Evolutionary conservation across 2,797 vertebrate genomes (phyloP), one percentile per base, ranked within the genome.

Genomic region (Thalassophryne amazonica): DNA sequence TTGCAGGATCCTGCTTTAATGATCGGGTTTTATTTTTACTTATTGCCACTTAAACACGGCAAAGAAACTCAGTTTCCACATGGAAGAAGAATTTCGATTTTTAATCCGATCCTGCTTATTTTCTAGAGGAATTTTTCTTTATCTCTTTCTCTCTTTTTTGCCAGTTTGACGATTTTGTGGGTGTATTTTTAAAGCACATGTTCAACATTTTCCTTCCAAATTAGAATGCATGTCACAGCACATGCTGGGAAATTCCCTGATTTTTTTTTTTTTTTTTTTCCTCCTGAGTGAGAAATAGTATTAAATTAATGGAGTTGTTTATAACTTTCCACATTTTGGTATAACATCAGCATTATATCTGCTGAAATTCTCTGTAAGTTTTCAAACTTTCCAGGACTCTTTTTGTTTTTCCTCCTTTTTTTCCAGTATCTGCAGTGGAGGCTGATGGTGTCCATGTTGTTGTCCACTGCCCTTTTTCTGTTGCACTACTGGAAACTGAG

Each of bases 381-480:
- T n/a, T n/a, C n/a, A n/a, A n/a, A n/a, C n/a, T n/a, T n/a, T n/a
- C n/a, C n/a, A n/a, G n/a, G n/a, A n/a, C n/a, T n/a, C n/a, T n/a
- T n/a, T n/a, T n/a, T n/a, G n/a, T n/a, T n/a, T n/a, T n/a, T n/a
- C n/a, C n/a, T n/a, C n/a, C n/a, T n/a, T n/a, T n/a, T n/a, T n/a
- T n/a, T n/a, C 67, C 41, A 46, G 48, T 59, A 16, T 69, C 66
- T 71, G 75, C 76, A 46, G 48, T 40, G 70, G 79, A 65, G 69
- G 64, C 46, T 65, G 76, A 52, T 78, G 69, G 73, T 74, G 76
- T 84, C 68, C 71, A 84, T 91, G 88, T 92, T 94, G 92, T 92
- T 91, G 93, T 92, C 96, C 93, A 89, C 86, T 91, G 96, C 94
- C 94, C 95, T 99, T 97, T 97, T 98, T 93, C 95, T 98, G 93